phyloP scores from a whole-genome alignment of 2,888 invertebrate species.

The Stenolophus ochropezus region DNA sequence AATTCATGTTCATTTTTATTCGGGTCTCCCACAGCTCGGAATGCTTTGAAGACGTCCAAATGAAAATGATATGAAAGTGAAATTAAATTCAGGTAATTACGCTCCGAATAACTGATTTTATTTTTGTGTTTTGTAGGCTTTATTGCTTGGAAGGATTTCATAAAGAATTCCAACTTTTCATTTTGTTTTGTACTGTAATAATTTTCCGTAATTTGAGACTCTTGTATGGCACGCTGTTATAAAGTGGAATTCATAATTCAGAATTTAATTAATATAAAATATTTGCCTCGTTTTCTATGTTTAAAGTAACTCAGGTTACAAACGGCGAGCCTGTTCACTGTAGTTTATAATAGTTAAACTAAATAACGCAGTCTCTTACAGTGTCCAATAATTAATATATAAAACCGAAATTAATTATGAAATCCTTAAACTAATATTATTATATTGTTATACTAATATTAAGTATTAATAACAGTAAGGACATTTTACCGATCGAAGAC shows the following conservation, averaged over 20 bases:
- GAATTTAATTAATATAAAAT: slow-evolving; percentile 26
- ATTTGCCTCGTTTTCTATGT: not conserved
- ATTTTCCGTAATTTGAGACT: slow-evolving; percentile 11
- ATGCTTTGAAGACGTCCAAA: slow-evolving; percentile 24
- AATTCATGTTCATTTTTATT: slow-evolving; percentile 31
- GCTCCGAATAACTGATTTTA: slow-evolving; percentile 28
- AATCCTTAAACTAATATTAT: too few species aligned
- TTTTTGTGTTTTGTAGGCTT: slow-evolving; percentile 21
- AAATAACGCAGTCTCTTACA: too few species aligned
- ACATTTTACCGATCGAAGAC: too few species aligned
- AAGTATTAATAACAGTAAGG: too few species aligned
- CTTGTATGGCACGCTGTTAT: not conserved
- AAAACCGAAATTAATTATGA: too few species aligned
- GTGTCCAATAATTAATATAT: too few species aligned
- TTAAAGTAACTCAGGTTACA: not conserved
- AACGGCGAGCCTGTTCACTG: not conserved
- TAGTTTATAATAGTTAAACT: not conserved
- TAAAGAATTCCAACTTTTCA: slow-evolving; percentile 25
- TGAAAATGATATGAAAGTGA: slow-evolving; percentile 28
- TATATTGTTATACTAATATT: too few species aligned
- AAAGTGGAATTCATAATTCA: slow-evolving; percentile 18
- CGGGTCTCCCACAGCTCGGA: not conserved
- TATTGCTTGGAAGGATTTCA: slow-evolving; percentile 33
- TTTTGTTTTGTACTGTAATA: slow-evolving; percentile 21
- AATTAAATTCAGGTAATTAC: slow-evolving; percentile 39